Percentiles rank a stretch among this genome's conserved stretches.
Conservation (phyloP, 2,113 vertebrate species). For the Ceyx melanurus region DNA sequence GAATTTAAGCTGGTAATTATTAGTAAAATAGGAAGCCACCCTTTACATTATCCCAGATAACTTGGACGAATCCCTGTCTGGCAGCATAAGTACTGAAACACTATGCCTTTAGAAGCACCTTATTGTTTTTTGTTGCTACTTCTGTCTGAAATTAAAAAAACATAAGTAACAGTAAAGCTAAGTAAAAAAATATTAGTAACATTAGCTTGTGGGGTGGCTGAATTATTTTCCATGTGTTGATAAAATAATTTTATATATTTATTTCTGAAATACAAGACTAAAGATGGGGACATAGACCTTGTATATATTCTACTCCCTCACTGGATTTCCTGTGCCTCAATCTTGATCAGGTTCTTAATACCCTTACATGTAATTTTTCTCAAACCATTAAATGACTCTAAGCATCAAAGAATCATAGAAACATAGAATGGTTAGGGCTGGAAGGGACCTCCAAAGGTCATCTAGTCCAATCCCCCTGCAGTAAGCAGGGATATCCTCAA, state of each 20-base stretch:
- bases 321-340: background rate
- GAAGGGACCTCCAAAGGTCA: too few species aligned
- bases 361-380: background rate
- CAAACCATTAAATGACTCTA: background rate
- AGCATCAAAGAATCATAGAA: background rate
- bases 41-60: background rate
- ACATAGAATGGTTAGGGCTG: too few species aligned
- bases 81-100: background rate
- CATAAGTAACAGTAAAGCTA: too few species aligned
- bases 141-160: background rate
- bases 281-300: background rate
- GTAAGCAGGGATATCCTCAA: too few species aligned
- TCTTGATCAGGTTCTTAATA: background rate
- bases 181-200: background rate
- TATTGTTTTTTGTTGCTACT: background rate
- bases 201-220: background rate
- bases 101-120: background rate
- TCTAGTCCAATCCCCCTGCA: too few species aligned
- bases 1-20: background rate
- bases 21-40: background rate
- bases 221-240: background rate
- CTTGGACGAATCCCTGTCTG: background rate
- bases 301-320: background rate
- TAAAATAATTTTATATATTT: background rate
- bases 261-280: background rate